A percentile compares a stretch with the other conserved stretches of the same genome.
These are phyloP conservation scores for Salvelinus sp. DNA, from an alignment of 2,113 vertebrate genomes.

Conservation along the genomic window DNA sequence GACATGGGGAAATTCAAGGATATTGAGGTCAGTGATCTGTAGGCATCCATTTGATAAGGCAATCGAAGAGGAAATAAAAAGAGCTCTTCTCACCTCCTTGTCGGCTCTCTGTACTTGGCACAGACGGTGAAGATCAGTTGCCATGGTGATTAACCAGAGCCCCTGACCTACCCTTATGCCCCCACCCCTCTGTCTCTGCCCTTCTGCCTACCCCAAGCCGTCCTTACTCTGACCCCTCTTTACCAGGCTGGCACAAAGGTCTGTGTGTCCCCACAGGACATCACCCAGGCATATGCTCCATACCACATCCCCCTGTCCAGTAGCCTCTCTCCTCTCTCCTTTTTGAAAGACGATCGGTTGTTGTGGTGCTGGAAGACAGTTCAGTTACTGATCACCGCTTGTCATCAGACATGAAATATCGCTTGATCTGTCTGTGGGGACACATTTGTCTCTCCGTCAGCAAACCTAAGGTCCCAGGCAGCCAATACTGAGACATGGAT, in stretches of 20 bases:
- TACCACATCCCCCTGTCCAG: too few species aligned
- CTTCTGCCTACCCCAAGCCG: background rate
- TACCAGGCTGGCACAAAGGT: too few species aligned
- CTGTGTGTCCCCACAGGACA: too few species aligned
- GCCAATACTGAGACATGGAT: background rate
- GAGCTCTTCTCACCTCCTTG: background rate
- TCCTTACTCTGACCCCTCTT: background rate
- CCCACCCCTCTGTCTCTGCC: background rate
- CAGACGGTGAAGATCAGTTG: conserved; percentile 46
- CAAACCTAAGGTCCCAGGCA: background rate
- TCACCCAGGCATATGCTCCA: too few species aligned
- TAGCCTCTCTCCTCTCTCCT: too few species aligned
- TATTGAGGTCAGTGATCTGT: background rate
- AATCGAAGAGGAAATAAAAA: background rate
- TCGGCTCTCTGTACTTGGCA: background rate
- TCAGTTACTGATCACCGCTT: background rate
- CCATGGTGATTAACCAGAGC: conserved; percentile 70
- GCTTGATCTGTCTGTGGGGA: background rate
- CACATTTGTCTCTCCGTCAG: background rate
- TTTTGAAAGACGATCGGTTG: too few species aligned
- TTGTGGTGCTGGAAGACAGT: background rate
- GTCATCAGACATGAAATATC: background rate
- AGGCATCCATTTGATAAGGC: background rate
- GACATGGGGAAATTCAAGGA: background rate
- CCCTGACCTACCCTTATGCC: conserved; percentile 14